Percentiles rank a stretch among this genome's conserved stretches.
phyloP scores from a whole-genome alignment of 2,797 vertebrate genomes.

The Anas bahamensis region DNA sequence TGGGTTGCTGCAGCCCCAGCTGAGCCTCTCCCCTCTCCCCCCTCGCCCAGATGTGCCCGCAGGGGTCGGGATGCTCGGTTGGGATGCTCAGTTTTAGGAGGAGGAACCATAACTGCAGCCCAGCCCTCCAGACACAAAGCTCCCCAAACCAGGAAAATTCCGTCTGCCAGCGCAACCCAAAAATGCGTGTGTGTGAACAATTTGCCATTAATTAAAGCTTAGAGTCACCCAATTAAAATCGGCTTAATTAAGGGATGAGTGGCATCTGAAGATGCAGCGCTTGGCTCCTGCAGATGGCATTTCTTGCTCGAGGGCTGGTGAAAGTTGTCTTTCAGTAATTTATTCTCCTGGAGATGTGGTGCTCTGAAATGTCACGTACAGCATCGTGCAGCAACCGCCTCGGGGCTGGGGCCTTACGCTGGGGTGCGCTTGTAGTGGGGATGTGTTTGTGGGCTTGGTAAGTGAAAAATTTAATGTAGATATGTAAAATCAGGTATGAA shows the following conservation, averaged over 20 bases:
- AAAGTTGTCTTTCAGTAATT: not conserved
- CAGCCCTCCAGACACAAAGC: not conserved
- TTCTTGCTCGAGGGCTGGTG: not conserved
- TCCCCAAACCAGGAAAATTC: not conserved
- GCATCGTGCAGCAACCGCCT: not conserved
- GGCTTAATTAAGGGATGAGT: slow-evolving; percentile 28
- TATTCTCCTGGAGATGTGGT: not conserved
- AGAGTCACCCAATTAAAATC: not conserved
- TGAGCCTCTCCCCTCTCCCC: not conserved
- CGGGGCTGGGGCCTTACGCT: not conserved
- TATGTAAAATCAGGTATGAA: not conserved
- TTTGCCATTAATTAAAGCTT: slow-evolving; percentile 40
- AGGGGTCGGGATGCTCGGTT: not conserved
- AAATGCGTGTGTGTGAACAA: not conserved
- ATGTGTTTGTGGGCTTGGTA: not conserved
- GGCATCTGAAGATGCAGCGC: fast-evolving
- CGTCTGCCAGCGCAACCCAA: not conserved
- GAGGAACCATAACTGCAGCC: not conserved
- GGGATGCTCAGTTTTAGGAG: not conserved
- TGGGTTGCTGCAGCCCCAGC: not conserved
- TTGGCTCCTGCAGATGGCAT: not conserved
- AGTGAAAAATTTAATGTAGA: not conserved
- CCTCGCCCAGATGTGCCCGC: not conserved
- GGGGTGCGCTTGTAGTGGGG: fast-evolving
- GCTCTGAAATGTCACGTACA: fast-evolving